Base-by-base conservation (phyloP, 2,797 vertebrate genomes). In the Brachymystax lenok region DNA sequence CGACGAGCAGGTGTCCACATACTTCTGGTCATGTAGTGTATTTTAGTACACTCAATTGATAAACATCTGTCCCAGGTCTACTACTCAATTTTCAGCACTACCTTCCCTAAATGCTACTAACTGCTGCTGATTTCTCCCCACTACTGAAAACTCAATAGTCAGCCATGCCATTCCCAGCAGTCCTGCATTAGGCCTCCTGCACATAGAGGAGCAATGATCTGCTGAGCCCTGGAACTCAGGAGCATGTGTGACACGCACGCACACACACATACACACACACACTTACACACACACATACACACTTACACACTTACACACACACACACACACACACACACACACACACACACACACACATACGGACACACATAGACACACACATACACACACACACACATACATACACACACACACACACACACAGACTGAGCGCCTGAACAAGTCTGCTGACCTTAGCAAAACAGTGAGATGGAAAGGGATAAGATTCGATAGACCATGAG, bases 381-480 rank as follows among this genome's bases (percentile, higher is more conserved):
- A 17, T 7, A 59, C 54, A 52, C 13, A 56, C 52, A 59, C 19
- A 59, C 4, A 40, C 27, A 67, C 28, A 33, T 14, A 17, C 1
- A 61, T 0, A 61, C 1, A 59, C 4, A 24, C n/a, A 21, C 28
- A 24, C 21, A 12, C 28, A 19, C 0, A 63, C 16, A 63, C 4
- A 61, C 16, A 4, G 21, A 24, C 66, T 2, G 66, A 68, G 66
- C 16, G 50, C 27, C 46, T 73, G 35, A 75, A 63, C 59, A 75
- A 81, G 85, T 83, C 82, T 91, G 90, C 90, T 91, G 88, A 92
- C 85, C 79, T 77, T 85, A 82, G 90, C 88, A 84, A 79, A 81
- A 77, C 81, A 35, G 79, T 68, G 72, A 83, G 80, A 89, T 86
- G 82, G 83, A 79, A 85, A 89, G 83, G 76, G 66, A 17, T 1